A percentile compares a stretch with the other conserved stretches of the same genome.
Conservation (phyloP, 2,113 vertebrate genomes). For the Solea senegalensis region DNA sequence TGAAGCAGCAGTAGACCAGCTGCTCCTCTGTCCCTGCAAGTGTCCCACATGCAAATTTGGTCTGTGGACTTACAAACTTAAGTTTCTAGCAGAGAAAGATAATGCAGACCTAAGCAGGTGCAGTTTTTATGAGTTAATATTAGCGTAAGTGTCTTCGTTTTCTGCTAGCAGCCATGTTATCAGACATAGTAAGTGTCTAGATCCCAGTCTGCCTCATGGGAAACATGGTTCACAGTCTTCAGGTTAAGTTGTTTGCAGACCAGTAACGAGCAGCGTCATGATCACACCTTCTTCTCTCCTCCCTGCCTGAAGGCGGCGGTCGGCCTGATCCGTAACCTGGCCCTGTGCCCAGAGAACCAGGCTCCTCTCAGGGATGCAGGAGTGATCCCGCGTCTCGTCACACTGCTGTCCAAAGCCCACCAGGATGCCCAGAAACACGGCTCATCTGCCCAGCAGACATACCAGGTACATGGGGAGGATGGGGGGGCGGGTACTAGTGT, state of each 20-base stretch:
- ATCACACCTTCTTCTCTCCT: not conserved
- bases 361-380: constrained; percentile 89
- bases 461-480: constrained; percentile 84
- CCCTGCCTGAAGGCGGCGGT: constrained; percentile 86
- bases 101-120: too few relatives aligned
- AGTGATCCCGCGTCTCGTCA: constrained; percentile 88
- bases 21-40: too few relatives aligned
- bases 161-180: too few relatives aligned
- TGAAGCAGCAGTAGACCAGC: too few relatives aligned
- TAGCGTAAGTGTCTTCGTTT: too few relatives aligned
- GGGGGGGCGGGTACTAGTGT: not conserved
- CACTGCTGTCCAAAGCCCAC: constrained; percentile 92
- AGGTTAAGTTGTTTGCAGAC: not conserved
- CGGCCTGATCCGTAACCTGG: constrained; percentile 94
- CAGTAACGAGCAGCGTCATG: not conserved
- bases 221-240: not conserved
- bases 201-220: too few relatives aligned
- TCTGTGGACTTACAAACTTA: too few relatives aligned
- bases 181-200: too few relatives aligned
- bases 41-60: too few relatives aligned
- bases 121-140: too few relatives aligned
- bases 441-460: constrained; percentile 90
- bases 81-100: too few relatives aligned
- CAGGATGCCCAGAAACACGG: constrained; percentile 93
- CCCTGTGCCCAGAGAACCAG: constrained; percentile 92